Percentiles rank a stretch among this genome's conserved stretches.
Evolutionary conservation across 35 echinoderm and acorn worm genomes (phyloP).

Genomic region (Heliocidaris tuberculata): DNA sequence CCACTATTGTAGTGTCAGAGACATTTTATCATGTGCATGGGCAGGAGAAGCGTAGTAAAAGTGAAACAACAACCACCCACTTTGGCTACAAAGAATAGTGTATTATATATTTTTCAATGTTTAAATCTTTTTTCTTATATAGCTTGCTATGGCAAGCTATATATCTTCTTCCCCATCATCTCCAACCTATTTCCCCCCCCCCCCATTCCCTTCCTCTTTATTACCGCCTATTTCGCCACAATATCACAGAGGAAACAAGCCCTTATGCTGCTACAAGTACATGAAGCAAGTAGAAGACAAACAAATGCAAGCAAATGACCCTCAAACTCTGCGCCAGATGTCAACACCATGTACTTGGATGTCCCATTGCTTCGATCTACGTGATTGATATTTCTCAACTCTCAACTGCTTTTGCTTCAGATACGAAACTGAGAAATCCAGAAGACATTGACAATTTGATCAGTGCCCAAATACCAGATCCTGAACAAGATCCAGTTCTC

Average conservation of each 20-base stretch:
- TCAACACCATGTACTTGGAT: conserved; percentile 37
- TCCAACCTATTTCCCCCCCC: too few relatives aligned
- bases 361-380: neutral
- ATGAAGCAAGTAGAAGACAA: neutral
- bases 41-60: too few relatives aligned
- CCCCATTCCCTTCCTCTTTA: too few relatives aligned
- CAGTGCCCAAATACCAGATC: conserved; percentile 35
- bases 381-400: conserved; percentile 36
- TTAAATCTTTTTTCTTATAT: too few relatives aligned
- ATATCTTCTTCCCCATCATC: too few relatives aligned
- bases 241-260: neutral
- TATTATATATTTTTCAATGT: too few relatives aligned
- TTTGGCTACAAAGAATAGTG: too few relatives aligned
- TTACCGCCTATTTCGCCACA: too few relatives aligned
- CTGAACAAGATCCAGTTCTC: neutral
- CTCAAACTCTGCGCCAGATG: neutral
- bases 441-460: conserved; percentile 20
- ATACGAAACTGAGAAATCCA: conserved; percentile 1
- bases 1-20: too few relatives aligned
- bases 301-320: neutral
- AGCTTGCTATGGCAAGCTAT: too few relatives aligned
- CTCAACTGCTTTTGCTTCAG: conserved; percentile 22
- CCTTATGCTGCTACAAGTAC: conserved; percentile 14
- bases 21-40: too few relatives aligned
- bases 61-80: too few relatives aligned